Evolutionary conservation across 2,113 vertebrate genomes (phyloP).

Genomic region (Ginglymostoma cirratum): DNA sequence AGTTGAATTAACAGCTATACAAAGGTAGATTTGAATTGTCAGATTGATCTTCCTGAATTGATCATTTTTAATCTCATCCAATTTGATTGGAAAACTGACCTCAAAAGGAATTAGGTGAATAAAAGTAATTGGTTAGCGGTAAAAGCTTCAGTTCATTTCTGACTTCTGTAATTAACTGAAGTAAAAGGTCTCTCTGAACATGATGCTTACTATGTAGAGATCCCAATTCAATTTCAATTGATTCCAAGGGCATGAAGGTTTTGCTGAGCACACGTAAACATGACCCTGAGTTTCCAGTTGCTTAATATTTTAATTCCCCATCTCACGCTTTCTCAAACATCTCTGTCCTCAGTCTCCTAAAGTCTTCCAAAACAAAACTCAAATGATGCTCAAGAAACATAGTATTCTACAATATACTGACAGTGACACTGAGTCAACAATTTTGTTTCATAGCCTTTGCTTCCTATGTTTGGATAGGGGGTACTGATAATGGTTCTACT

Average conservation of each 20-base stretch:
- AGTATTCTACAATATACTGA: neutral
- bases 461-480: neutral
- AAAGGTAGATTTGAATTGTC: neutral
- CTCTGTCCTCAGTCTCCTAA: neutral
- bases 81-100: neutral
- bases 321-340: neutral
- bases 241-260: neutral
- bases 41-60: neutral
- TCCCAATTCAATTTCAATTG: neutral
- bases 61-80: slow-evolving; percentile 6
- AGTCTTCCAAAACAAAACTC: neutral
- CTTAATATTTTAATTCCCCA: neutral
- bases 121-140: neutral
- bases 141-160: neutral
- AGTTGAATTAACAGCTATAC: neutral
- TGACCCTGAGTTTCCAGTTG: neutral
- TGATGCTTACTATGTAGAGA: neutral
- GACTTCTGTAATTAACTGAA: neutral
- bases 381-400: neutral
- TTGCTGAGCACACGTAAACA: neutral
- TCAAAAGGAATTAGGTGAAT: neutral
- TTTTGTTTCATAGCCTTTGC: neutral
- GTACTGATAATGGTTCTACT: neutral
- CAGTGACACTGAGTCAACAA: neutral
- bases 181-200: neutral